Base-by-base conservation (phyloP, 2,113 vertebrate genomes). In the Semnornis frantzii region DNA sequence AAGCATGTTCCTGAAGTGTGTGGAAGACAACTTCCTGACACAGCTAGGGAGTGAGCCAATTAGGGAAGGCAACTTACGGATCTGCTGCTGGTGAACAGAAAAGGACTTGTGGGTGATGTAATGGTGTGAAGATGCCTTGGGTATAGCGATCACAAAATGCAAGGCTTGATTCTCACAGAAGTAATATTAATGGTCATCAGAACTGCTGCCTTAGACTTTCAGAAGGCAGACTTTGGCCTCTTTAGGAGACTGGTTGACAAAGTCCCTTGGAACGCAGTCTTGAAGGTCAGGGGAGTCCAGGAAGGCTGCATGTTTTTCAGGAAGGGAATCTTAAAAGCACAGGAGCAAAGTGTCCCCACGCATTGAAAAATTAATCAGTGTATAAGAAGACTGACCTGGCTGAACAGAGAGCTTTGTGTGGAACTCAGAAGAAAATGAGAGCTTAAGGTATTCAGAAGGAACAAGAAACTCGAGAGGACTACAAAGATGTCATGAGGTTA, bases 91-190 rank as follows among this genome's bases (percentile, higher is more conserved):
- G n/a, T 9, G 6, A 90, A 44, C 9, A 60, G 37, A 44, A 5
- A 39, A 52, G 50, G 23, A 52, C 50, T 52, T 25, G 50, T 25
- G 50, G 23, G 16, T 46, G 55, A 63, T 12, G 9, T 42, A 42
- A 64, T 17, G 72, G 55, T 8, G 72, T 31, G 42, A 64, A 42
- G 19, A 27, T 8, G 14, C 37, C 60, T 31, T 46, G 24, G 55
- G 20, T 28, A 64, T 9, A 73, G 17, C 4, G 6, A 63, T 58
- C 66, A 44, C 0, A 0, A 63, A 86, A 46, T 15, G 1, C 2
- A 8, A 62, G n/a, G 9, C 62, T 73, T n/a, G 15, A 37, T 6
- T 82, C 39, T 52, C 28, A 30, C 52, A 37, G 5, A n/a, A 39
- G 9, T 21, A 65, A 57, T 19, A 10, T 3, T 4, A 7, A 39